Conservation (phyloP, 1,140 invertebrate species). For the Aphelenchoides besseyi region DNA sequence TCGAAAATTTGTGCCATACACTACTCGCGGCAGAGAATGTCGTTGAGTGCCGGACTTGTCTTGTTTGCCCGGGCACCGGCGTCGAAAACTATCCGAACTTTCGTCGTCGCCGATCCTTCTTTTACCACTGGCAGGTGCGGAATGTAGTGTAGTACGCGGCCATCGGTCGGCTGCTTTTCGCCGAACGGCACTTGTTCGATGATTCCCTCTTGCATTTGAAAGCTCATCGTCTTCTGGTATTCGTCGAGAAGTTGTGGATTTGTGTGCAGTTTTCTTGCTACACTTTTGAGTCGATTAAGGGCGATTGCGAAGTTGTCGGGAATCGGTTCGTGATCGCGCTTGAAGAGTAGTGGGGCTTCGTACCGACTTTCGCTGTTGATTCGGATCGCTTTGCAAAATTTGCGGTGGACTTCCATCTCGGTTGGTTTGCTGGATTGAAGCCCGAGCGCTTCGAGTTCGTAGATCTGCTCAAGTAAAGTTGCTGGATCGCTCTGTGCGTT, state of each 20-base stretch:
- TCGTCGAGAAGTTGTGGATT: not conserved
- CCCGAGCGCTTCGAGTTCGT: not conserved
- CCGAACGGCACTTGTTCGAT: not conserved
- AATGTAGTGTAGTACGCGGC: not conserved
- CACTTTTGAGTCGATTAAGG: not conserved
- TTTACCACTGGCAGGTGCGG: not conserved
- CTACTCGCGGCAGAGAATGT: conserved; percentile 22
- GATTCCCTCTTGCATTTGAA: not conserved
- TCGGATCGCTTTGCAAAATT: conserved; percentile 5
- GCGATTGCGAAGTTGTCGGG: not conserved
- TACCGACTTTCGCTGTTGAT: not conserved
- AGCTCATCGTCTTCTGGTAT: not conserved
- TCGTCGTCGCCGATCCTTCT: conserved; percentile 48
- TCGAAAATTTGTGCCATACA: too few relatives aligned
- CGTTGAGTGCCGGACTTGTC: conserved; percentile 29
- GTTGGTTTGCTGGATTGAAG: not conserved
- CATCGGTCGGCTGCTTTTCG: not conserved
- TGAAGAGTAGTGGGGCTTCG: not conserved
- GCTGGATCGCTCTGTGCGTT: not conserved
- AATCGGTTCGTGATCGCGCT: not conserved
- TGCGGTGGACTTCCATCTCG: not conserved
- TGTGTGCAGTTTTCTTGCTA: not conserved
- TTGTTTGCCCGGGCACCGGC: conserved; percentile 39
- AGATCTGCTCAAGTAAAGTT: not conserved
- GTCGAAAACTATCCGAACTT: conserved; percentile 63